Base-by-base conservation (phyloP, 2,113 vertebrate species). In the Corapipo altera region DNA sequence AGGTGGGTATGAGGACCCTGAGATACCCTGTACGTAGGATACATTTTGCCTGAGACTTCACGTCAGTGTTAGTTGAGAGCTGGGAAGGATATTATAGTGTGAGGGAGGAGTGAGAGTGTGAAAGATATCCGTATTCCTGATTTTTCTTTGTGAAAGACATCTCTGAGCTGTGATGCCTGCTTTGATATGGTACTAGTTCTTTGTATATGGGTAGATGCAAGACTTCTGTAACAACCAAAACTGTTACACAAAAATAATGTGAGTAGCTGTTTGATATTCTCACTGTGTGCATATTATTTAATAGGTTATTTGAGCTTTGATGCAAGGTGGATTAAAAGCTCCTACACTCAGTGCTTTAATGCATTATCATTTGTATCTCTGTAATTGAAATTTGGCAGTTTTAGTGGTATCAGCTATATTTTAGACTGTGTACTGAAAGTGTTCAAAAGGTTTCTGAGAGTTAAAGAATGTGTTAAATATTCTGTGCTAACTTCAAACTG, bases 1-100 rank as follows among this genome's bases (percentile, higher is more conserved):
- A 97, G 98, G 89, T 98, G 98, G 75, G 97, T 98, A 95, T 98
- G 98, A 98, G 81, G 98, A 99, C 95, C 96, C 98, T 96, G 98
- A 99, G 98, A 97, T 98, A 96, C 66, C 66, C 37, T 76, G 12
- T 79, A 26, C 28, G 52, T 28, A 33, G 58, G 72, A 43, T 69
- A 41, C 12, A 8, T 91, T 91, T 57, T 75, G 24, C 54, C 90
- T 90, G 58, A 91, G 67, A 15, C 41, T 52, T 87, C 22, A 24
- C 46, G 21, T 18, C 66, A 33, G 46, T 43, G 55, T 49, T 39
- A 83, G 22, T 71, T 86, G 64, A 62, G 64, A 58, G 10, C 35
- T 79, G 49, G 54, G 21, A 61, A 73, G 48, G 9, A 21, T 75
- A 52, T 67, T 19, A 12, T 9, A 49, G 46, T 65, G 28, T 76